phyloP scores from a whole-genome alignment of 1,140 invertebrate species.

The Drosophila mayri region DNA sequence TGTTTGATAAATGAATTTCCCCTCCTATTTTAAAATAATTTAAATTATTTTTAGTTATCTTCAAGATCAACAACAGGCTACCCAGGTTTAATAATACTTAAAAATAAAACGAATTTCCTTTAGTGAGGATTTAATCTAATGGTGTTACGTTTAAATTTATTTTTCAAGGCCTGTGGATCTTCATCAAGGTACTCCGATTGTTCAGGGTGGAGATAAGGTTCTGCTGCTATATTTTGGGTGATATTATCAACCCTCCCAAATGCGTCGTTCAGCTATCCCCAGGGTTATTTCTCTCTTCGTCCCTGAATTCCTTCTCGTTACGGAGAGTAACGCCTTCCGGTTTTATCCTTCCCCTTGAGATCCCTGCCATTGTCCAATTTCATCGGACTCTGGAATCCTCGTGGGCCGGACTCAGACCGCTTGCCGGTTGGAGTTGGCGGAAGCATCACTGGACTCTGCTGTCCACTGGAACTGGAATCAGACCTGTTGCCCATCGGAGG shows the following conservation, averaged over 20 bases:
- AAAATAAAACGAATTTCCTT: no score
- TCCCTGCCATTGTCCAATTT: neutral
- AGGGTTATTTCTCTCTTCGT: no score
- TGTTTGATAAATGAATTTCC: no score
- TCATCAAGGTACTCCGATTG: conserved; percentile 1
- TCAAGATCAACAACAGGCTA: neutral
- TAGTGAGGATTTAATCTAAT: neutral
- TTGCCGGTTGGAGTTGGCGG: neutral
- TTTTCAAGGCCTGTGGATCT: conserved; percentile 31
- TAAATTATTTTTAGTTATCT: neutral
- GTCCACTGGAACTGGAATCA: no score
- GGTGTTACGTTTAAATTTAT: conserved; percentile 1
- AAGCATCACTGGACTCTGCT: neutral
- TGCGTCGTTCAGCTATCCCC: no score
- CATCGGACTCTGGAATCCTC: no score
- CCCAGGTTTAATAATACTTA: neutral
- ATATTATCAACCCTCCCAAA: no score
- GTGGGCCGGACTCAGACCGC: neutral
- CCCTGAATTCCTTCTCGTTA: no score
- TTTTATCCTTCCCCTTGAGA: neutral
- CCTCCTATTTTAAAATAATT: neutral
- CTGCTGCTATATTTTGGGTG: neutral
- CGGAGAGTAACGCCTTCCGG: neutral
- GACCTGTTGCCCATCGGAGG: neutral
- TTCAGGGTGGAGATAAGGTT: neutral